phyloP scores from a whole-genome alignment of 2,113 vertebrate genomes.

The Neolamprologus sp. region DNA sequence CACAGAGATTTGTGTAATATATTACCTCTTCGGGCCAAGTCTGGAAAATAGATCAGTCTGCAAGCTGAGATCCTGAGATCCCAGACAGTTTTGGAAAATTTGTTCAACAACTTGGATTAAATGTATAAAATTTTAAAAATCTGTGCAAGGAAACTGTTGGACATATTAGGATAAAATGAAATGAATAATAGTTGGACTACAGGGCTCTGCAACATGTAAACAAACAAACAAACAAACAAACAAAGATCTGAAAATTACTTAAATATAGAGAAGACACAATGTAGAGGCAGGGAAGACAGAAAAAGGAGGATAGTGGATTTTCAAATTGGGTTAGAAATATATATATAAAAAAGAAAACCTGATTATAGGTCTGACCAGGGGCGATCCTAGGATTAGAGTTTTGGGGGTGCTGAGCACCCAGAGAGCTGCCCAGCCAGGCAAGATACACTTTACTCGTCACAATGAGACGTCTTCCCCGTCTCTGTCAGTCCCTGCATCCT shows the following conservation, averaged over 20 bases:
- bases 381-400: too few species aligned
- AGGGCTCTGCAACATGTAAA: background rate
- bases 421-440: too few species aligned
- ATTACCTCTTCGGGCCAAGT: background rate
- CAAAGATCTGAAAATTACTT: background rate
- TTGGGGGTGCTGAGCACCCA: too few species aligned
- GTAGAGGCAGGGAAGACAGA: background rate
- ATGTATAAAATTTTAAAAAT: background rate
- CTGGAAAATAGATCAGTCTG: constrained; percentile 5
- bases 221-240: background rate
- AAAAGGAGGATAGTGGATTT: background rate
- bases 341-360: background rate
- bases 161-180: background rate
- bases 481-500: too few species aligned
- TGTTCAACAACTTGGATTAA: background rate
- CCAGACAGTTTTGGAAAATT: background rate
- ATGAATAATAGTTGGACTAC: background rate
- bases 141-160: background rate
- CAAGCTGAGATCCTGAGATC: background rate
- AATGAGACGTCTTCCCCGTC: too few species aligned
- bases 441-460: too few species aligned
- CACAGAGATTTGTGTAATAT: background rate
- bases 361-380: too few species aligned
- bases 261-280: background rate
- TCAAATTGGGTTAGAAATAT: background rate